These are phyloP conservation scores for Craniophora ligustri DNA, from an alignment of 2,888 invertebrate genomes.

Conservation along the genomic window DNA sequence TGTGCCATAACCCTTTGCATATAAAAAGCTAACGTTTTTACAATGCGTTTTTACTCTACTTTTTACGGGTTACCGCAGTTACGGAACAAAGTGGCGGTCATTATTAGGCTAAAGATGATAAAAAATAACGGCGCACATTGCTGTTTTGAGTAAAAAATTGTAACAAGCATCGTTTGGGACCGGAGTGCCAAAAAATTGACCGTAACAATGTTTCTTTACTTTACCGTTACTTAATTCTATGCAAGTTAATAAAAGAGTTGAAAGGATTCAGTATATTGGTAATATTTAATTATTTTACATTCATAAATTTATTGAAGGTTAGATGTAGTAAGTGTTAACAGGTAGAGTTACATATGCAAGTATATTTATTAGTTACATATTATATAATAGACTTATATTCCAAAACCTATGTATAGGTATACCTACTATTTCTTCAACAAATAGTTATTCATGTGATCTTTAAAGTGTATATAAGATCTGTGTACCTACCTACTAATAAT, in stretches of 20 bases:
- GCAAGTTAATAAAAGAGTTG: neutral
- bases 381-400: too few species aligned
- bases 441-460: too few species aligned
- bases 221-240: constrained; percentile 1
- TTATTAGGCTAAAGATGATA: constrained; percentile 60
- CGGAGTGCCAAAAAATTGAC: constrained; percentile 29
- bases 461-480: too few species aligned
- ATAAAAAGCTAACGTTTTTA: constrained; percentile 69
- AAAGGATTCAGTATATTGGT: neutral
- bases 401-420: too few species aligned
- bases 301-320: too few species aligned
- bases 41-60: constrained; percentile 80
- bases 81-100: constrained; percentile 75
- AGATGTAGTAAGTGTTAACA: too few species aligned
- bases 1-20: constrained; percentile 76
- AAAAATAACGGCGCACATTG: constrained; percentile 58
- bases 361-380: too few species aligned
- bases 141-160: constrained; percentile 39
- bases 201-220: constrained; percentile 7
- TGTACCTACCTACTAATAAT: too few species aligned
- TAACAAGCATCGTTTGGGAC: constrained; percentile 24
- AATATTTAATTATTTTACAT: too few species aligned
- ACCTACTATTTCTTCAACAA: too few species aligned
- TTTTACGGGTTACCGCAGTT: constrained; percentile 82
- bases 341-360: too few species aligned